Percentiles rank a stretch among this genome's conserved stretches.
Conservation (phyloP, 2,888 invertebrate species). For the Philaethria dido region DNA sequence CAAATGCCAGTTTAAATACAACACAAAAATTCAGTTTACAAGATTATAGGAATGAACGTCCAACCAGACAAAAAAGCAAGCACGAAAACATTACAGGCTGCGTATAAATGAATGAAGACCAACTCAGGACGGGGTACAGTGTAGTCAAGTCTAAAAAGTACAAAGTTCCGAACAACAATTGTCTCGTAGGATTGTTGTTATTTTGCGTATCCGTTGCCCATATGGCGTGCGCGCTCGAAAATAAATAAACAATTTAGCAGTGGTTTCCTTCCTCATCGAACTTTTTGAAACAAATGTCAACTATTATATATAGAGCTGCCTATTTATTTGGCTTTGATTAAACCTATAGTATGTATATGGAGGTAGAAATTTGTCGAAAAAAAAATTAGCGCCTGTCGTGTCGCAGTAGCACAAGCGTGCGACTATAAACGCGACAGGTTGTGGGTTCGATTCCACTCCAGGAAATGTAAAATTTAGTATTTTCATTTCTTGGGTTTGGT, state of each 20-base stretch:
- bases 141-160: constrained; percentile 50
- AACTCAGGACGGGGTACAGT: constrained; percentile 32
- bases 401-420: too few species aligned
- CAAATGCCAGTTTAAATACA: background rate
- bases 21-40: background rate
- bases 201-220: constrained; percentile 75
- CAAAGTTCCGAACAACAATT: constrained; percentile 68
- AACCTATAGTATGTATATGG: background rate
- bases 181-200: constrained; percentile 69
- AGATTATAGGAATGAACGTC: constrained; percentile 10
- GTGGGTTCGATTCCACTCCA: too few species aligned
- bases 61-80: constrained; percentile 16
- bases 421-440: too few species aligned
- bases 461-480: too few species aligned
- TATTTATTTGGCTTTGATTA: background rate
- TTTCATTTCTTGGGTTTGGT: too few species aligned
- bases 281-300: constrained; percentile 14
- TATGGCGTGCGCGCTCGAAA: constrained; percentile 73
- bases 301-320: constrained; percentile 6
- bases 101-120: constrained; percentile 53
- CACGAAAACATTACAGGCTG: constrained; percentile 23
- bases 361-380: too few species aligned
- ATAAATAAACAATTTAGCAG: constrained; percentile 58
- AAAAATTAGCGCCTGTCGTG: too few species aligned
- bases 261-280: constrained; percentile 40